Conservation (phyloP, 2,113 vertebrate genomes). For the Marcusenius ussheri region DNA sequence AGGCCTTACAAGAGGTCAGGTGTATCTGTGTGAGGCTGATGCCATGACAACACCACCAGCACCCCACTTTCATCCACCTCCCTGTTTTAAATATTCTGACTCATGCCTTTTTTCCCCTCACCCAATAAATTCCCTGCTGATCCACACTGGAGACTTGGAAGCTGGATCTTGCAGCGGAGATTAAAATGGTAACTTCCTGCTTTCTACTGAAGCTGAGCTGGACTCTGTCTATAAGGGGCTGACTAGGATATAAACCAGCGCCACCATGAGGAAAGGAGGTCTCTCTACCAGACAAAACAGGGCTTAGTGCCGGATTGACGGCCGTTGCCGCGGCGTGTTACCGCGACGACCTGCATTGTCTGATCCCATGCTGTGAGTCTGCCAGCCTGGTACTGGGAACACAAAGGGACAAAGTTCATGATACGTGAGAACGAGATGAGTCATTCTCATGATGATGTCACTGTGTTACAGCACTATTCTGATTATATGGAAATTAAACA, state of each 20-base stretch:
- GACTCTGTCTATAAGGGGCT: background rate
- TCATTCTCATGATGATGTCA: background rate
- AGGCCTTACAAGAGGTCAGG: background rate
- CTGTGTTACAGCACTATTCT: background rate
- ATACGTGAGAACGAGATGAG: background rate
- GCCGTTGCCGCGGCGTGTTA: background rate
- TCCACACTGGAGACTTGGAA: background rate
- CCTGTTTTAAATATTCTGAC: background rate
- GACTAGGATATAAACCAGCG: background rate
- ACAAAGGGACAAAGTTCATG: background rate
- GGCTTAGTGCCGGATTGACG: background rate
- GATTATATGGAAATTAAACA: background rate
- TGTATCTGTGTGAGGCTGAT: slow-evolving; percentile 1
- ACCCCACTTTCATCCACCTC: background rate
- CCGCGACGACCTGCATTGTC: background rate
- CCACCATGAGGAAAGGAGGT: background rate
- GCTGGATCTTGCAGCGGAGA: background rate
- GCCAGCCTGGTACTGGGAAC: background rate
- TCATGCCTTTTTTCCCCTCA: background rate
- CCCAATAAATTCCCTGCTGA: background rate
- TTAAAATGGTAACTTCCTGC: background rate
- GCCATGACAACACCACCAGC: background rate
- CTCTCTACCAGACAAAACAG: background rate
- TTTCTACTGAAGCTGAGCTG: background rate
- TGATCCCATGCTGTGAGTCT: background rate